Percentiles rank a stretch among this genome's conserved stretches.
These are phyloP conservation scores for Ethmia dodecea DNA, from an alignment of 2,888 invertebrate species.

Conservation along the genomic window DNA sequence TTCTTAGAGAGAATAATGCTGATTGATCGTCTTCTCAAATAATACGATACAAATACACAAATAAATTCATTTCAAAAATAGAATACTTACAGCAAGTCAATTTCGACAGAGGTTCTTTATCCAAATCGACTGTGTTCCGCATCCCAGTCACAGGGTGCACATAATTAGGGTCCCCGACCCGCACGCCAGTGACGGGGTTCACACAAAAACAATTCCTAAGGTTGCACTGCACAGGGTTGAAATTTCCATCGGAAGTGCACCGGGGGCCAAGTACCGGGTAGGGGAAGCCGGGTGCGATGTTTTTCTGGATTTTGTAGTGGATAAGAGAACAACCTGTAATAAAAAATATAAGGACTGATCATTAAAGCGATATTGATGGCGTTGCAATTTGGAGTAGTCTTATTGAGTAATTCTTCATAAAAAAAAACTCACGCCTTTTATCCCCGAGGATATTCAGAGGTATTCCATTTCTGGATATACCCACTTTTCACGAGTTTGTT, in stretches of 20 bases:
- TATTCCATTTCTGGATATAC: no score
- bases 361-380: no score
- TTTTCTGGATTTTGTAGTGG: constrained; percentile 59
- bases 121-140: constrained; percentile 37
- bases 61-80: no score
- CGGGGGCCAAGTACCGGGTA: constrained; percentile 66
- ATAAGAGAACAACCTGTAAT: constrained; percentile 77
- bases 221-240: constrained; percentile 82
- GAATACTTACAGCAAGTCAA: constrained; percentile 70
- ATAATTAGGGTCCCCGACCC: no score
- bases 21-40: no score
- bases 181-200: constrained; percentile 71
- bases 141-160: constrained; percentile 39
- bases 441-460: no score
- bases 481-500: no score
- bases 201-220: constrained; percentile 80
- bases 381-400: no score
- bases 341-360: neutral
- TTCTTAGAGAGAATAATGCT: no score
- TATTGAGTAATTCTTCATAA: no score
- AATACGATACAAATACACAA: no score
- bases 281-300: constrained; percentile 48
- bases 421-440: no score
- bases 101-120: constrained; percentile 40
- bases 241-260: constrained; percentile 82